These are phyloP conservation scores for Hedychridium roseum DNA, from an alignment of 2,888 invertebrate genomes.

Conservation along the genomic window DNA sequence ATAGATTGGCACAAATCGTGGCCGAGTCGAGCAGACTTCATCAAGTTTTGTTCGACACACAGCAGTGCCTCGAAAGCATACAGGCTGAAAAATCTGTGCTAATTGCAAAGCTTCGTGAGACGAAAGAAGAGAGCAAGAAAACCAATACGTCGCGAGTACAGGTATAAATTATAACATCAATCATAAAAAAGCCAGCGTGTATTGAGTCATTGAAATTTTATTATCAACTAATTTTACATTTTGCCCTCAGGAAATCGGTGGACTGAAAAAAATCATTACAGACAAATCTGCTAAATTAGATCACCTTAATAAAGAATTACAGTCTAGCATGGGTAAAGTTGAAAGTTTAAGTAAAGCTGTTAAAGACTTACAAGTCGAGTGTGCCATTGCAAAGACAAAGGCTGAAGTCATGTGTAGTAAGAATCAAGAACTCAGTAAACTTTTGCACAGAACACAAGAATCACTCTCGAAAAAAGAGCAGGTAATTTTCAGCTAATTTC, in stretches of 20 bases:
- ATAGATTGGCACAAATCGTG: conserved; percentile 64
- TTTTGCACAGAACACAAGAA: conserved; percentile 45
- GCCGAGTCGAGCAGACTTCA: conserved; percentile 65
- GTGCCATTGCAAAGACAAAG: conserved; percentile 22
- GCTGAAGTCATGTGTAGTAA: conserved; percentile 29
- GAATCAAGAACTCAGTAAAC: conserved; percentile 35
- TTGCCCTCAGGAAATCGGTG: conserved; percentile 46
- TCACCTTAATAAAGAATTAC: conserved; percentile 40
- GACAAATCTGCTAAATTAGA: conserved; percentile 47
- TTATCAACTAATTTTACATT: conserved; percentile 3
- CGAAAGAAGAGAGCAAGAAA: conserved; percentile 45
- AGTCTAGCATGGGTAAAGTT: conserved; percentile 31
- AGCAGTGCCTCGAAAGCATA: conserved; percentile 65
- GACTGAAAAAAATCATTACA: conserved; percentile 48
- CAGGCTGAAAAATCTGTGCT: conserved; percentile 54
- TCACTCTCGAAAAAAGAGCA: conserved; percentile 46
- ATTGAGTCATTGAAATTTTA: background rate
- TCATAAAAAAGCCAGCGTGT: background rate
- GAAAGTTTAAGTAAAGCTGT: conserved; percentile 37
- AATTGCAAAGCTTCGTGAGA: conserved; percentile 42
- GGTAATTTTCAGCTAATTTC: conserved; percentile 32
- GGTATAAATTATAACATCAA: conserved; percentile 26
- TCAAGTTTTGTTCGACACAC: conserved; percentile 65
- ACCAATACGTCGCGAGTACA: conserved; percentile 38
- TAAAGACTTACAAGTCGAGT: conserved; percentile 36